Evolutionary conservation across 2,113 vertebrate genomes (phyloP).

Genomic region (Prochilodus magdalenae): DNA sequence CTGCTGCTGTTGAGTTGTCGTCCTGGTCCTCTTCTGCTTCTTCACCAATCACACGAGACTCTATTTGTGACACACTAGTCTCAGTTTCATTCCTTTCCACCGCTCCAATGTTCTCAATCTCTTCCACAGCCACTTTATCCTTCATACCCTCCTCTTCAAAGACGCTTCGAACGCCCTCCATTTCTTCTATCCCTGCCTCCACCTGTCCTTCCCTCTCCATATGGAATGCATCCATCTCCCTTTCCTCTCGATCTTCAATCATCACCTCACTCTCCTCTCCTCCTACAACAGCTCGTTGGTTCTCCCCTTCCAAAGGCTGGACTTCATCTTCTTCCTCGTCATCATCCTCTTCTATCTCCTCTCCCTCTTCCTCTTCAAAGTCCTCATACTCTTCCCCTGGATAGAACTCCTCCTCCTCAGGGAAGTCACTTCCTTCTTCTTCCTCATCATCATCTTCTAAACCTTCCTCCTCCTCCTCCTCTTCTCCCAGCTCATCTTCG

Average conservation of each 20-base stretch:
- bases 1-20: background rate
- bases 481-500: slow-evolving; percentile 80
- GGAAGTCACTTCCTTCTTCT: slow-evolving; percentile 79
- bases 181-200: slow-evolving; percentile 74
- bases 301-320: slow-evolving; percentile 71
- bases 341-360: slow-evolving; percentile 64
- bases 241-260: slow-evolving; percentile 51
- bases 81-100: slow-evolving; percentile 32
- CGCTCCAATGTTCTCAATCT: slow-evolving; percentile 53
- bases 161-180: slow-evolving; percentile 69
- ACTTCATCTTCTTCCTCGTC: slow-evolving; percentile 68
- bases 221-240: slow-evolving; percentile 46
- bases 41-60: slow-evolving; percentile 43
- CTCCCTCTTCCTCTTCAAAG: slow-evolving; percentile 66
- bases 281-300: slow-evolving; percentile 59
- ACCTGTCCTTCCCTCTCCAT: slow-evolving; percentile 66
- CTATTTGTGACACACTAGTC: slow-evolving; percentile 45
- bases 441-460: slow-evolving; percentile 81
- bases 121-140: slow-evolving; percentile 56
- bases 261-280: slow-evolving; percentile 60
- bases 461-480: slow-evolving; percentile 80
- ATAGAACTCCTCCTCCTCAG: slow-evolving; percentile 71
- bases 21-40: slow-evolving; percentile 54
- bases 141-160: slow-evolving; percentile 55
- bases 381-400: slow-evolving; percentile 70